Base-by-base conservation (phyloP, 30 jellyfish, hydroid and myxozoan genomes). In the Morbakka virulenta region DNA sequence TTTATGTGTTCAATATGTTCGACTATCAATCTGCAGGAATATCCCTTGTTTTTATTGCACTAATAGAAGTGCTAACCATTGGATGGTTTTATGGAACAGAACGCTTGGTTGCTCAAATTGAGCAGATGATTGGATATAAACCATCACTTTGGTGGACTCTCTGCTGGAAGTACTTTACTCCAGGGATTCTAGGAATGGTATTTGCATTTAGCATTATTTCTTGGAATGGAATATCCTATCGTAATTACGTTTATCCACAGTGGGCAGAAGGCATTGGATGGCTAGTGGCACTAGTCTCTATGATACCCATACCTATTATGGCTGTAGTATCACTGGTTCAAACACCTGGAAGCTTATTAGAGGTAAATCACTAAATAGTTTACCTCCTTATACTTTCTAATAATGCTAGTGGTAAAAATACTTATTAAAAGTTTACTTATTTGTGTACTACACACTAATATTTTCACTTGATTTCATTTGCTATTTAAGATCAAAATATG, bases 251-350 rank as follows among this genome's bases (percentile, higher is more conserved):
- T 33, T 88, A 77, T 48, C 97, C 97, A 0, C 68, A 27, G n/a
- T 88, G 97, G 97, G 97, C 97, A 28, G 97, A 88, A 65, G 72
- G 64, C 35, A 67, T 88, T 35, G 97, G 97, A 0, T 88, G 97
- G 97, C 52, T 89, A 35, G 33, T 88, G 14, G 94, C 95, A 25
- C 57, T 68, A 32, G 68, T 89, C 17, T 73, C 89, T 20, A 81
- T 81, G 21, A 62, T 70, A 0, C 74, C 77, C 88, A 88, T 88
- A 12, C 97, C 97, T 12, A 29, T 82, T 1, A 80, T 88, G 52
- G 88, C 86, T 11, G 32, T 88, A n/a, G 0, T 81, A 41, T 41
- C 57, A 6, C 57, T 41, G 9, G 17, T 41, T 41, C 57, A 41
- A 17, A 41, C 57, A 41, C 57, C 57, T 6, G 57, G 57, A 41